These are phyloP conservation scores for Psettodes erumei DNA, from an alignment of 2,113 vertebrate species.

Conservation along the genomic window DNA sequence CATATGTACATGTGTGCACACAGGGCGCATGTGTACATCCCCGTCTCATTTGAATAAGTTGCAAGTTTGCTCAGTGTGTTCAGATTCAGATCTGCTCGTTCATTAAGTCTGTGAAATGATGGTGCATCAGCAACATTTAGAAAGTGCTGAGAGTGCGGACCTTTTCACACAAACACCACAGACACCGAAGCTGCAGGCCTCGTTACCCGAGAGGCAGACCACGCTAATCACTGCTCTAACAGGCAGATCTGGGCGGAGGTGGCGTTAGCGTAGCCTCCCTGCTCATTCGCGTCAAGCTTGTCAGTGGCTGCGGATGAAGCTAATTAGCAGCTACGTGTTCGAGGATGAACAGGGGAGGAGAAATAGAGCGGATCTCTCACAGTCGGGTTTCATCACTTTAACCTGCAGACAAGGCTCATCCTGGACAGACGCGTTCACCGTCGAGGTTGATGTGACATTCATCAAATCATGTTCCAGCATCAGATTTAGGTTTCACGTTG, in stretches of 20 bases:
- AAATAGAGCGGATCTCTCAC: neutral
- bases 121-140: slow-evolving; percentile 45
- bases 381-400: neutral
- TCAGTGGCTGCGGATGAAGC: neutral
- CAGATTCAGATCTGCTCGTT: neutral
- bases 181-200: slow-evolving; percentile 29
- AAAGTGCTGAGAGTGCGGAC: slow-evolving; percentile 38
- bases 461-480: too few species aligned
- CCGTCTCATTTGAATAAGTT: too few species aligned
- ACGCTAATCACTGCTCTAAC: slow-evolving; percentile 17
- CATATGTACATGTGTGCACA: too few species aligned
- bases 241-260: slow-evolving; percentile 20
- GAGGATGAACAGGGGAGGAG: neutral
- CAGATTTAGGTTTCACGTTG: too few species aligned
- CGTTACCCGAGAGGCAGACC: slow-evolving; percentile 8
- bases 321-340: slow-evolving; percentile 44
- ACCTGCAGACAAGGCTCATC: too few species aligned
- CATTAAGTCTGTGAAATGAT: slow-evolving; percentile 39
- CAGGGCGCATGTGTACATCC: too few species aligned
- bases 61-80: too few species aligned
- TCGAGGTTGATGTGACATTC: too few species aligned
- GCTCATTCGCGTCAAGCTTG: neutral
- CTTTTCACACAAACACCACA: slow-evolving; percentile 32
- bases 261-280: neutral
- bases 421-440: too few species aligned